Percentiles rank a stretch among this genome's conserved stretches.
Conservation (phyloP, 2,888 invertebrate genomes). For the Leucania comma region DNA sequence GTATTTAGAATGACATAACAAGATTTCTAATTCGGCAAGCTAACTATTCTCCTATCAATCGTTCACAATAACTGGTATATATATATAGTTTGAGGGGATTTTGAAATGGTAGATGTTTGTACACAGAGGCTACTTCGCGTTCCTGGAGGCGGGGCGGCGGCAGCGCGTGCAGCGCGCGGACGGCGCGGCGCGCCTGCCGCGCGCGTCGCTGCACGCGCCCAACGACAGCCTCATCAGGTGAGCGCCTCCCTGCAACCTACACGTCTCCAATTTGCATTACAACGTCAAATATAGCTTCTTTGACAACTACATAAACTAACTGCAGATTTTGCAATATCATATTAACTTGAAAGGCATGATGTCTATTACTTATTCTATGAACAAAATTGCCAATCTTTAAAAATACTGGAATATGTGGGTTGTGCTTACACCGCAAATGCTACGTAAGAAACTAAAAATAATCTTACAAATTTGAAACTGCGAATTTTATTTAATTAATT, state of each 20-base stretch:
- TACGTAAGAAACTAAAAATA: constrained; percentile 16
- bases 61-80: too few relatives aligned
- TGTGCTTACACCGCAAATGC: constrained; percentile 65
- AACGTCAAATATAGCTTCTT: constrained; percentile 65
- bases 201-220: constrained; percentile 92
- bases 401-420: constrained; percentile 42
- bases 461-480: constrained; percentile 6
- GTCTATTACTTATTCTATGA: constrained; percentile 54
- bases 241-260: constrained; percentile 59
- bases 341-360: constrained; percentile 75
- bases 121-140: constrained; percentile 96
- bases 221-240: constrained; percentile 94
- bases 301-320: constrained; percentile 69
- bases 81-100: background rate
- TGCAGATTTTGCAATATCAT: constrained; percentile 60
- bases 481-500: background rate
- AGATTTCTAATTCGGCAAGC: too few relatives aligned
- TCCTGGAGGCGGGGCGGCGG: constrained; percentile 95
- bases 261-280: constrained; percentile 72
- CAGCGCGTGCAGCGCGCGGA: constrained; percentile 92
- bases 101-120: constrained; percentile 7
- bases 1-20: too few relatives aligned
- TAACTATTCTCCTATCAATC: too few relatives aligned
- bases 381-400: constrained; percentile 50
- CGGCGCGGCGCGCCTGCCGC: constrained; percentile 89